Conservation (phyloP, 2,113 vertebrate species). For the Thryonomys swinderianus region DNA sequence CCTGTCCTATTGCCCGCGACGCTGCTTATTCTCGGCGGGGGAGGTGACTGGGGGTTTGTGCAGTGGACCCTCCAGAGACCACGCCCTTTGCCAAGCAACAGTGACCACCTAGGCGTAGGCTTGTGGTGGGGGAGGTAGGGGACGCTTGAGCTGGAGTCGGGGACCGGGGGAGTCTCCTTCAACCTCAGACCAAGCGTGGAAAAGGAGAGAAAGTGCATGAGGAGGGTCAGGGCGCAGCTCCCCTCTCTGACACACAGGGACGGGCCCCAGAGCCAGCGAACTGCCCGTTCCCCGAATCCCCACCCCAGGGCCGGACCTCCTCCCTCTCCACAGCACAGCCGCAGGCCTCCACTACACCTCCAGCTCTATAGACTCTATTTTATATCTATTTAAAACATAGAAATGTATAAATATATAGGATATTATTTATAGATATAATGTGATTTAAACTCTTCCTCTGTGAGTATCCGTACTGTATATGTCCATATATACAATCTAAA, state of each 20-base stretch:
- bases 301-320: neutral
- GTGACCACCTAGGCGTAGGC: neutral
- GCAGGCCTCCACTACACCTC: constrained; percentile 80
- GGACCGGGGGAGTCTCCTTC: constrained; percentile 56
- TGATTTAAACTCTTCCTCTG: constrained; percentile 86
- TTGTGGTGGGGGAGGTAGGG: neutral
- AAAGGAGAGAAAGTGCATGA: constrained; percentile 70
- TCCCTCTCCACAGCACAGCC: constrained; percentile 57
- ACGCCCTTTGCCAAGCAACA: neutral
- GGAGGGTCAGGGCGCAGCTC: neutral
- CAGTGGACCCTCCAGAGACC: constrained; percentile 51
- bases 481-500: constrained; percentile 87
- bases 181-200: constrained; percentile 31
- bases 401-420: constrained; percentile 91
- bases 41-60: constrained; percentile 28
- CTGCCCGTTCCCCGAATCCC: neutral
- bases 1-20: neutral
- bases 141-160: neutral
- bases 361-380: constrained; percentile 88
- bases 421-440: constrained; percentile 90
- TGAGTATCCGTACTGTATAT: constrained; percentile 84
- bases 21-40: neutral
- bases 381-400: constrained; percentile 90
- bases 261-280: neutral
- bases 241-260: neutral